phyloP scores from a whole-genome alignment of 1,140 invertebrate species.

The Druon quercuslanigerum region DNA sequence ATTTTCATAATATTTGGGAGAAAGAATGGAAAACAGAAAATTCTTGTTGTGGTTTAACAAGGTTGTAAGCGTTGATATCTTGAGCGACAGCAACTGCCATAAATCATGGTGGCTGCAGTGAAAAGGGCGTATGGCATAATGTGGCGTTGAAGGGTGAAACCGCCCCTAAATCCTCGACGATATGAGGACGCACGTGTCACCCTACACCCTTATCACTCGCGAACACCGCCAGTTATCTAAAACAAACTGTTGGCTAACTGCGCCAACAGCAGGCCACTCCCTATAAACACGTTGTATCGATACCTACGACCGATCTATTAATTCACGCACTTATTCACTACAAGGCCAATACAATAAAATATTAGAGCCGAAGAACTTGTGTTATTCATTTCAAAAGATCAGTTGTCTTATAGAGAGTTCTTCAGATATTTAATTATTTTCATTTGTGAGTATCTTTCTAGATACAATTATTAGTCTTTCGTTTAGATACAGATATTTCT shows the following conservation, averaged over 20 bases:
- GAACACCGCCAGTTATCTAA: conserved; percentile 19
- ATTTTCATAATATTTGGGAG: too few species aligned
- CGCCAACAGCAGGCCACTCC: neutral
- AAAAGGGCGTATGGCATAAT: conserved; percentile 24
- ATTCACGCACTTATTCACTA: conserved; percentile 2
- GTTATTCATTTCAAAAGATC: too few species aligned
- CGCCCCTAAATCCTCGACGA: conserved; percentile 23
- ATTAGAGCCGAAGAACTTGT: too few species aligned
- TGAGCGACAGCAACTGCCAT: neutral
- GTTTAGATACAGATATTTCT: too few species aligned
- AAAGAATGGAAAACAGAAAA: too few species aligned
- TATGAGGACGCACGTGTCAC: conserved; percentile 11
- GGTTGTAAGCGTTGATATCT: conserved; percentile 14
- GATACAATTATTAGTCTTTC: too few species aligned
- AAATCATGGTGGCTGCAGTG: conserved; percentile 8
- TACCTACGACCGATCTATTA: neutral
- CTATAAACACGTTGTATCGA: neutral
- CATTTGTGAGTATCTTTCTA: too few species aligned
- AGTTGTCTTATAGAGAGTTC: too few species aligned
- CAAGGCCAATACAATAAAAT: neutral
- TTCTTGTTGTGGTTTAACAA: neutral
- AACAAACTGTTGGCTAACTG: conserved; percentile 6
- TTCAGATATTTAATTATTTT: too few species aligned
- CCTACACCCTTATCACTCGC: conserved; percentile 13
- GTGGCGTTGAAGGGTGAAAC: conserved; percentile 22